These are phyloP conservation scores for Macheiramphus alcinus DNA, from an alignment of 2,113 vertebrate genomes.

Conservation along the genomic window DNA sequence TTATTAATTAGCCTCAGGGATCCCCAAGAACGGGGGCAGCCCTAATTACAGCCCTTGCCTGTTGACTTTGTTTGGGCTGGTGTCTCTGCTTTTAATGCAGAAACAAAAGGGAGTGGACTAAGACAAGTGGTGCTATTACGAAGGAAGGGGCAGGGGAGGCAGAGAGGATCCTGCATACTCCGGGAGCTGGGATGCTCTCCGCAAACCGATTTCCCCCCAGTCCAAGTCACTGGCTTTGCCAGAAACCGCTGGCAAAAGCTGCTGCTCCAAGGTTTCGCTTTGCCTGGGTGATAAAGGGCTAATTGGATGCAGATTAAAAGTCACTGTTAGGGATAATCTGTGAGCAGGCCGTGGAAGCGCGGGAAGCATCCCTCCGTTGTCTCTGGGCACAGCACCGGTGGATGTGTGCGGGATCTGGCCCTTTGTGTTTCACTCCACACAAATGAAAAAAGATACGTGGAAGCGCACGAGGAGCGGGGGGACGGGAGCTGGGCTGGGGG, in stretches of 20 bases:
- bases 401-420: fast-evolving
- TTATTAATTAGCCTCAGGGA: neutral
- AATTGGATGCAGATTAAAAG: constrained; percentile 25
- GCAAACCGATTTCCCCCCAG: neutral
- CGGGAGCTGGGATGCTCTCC: neutral
- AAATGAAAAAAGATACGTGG: neutral
- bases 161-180: neutral
- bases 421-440: neutral
- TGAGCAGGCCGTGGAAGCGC: neutral
- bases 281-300: neutral
- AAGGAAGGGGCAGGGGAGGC: neutral
- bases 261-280: neutral
- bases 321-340: neutral
- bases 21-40: neutral
- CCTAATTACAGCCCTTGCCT: neutral
- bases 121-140: neutral
- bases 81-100: neutral
- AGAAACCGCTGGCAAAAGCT: neutral
- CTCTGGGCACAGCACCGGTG: neutral
- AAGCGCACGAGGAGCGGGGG: neutral
- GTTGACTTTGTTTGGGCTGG: neutral
- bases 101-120: neutral
- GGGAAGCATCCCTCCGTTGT: neutral
- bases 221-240: neutral
- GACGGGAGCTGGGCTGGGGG: neutral